Evolutionary conservation across 2,888 invertebrate species (phyloP).

Genomic region (Luffia ferchaultella): DNA sequence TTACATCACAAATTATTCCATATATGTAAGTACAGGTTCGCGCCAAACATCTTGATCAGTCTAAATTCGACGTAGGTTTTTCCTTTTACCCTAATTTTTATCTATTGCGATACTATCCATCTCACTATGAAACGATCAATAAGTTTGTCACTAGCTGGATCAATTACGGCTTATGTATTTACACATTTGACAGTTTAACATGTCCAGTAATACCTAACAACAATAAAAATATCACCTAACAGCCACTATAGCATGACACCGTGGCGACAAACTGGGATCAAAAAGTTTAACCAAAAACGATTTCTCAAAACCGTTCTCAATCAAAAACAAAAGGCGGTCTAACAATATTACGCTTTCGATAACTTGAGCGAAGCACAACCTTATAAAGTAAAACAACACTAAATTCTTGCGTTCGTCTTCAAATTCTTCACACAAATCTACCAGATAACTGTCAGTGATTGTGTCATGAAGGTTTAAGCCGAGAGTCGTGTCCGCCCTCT

Average conservation of each 20-base stretch:
- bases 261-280: constrained; percentile 84
- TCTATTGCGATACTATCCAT: too few relatives aligned
- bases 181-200: too few relatives aligned
- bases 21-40: too few relatives aligned
- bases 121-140: too few relatives aligned
- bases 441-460: constrained; percentile 27
- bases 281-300: constrained; percentile 78
- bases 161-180: too few relatives aligned
- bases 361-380: constrained; percentile 79
- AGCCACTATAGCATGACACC: constrained; percentile 80
- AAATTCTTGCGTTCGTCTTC: constrained; percentile 63
- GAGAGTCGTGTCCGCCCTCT: constrained; percentile 71
- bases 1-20: too few relatives aligned
- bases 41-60: too few relatives aligned
- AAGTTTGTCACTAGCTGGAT: too few relatives aligned
- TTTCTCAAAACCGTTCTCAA: constrained; percentile 66
- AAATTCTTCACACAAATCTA: constrained; percentile 23
- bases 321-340: constrained; percentile 81
- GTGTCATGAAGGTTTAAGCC: constrained; percentile 55
- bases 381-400: constrained; percentile 78
- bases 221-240: constrained; percentile 55
- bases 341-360: constrained; percentile 84
- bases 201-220: too few relatives aligned
- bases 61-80: too few relatives aligned
- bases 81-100: too few relatives aligned